Percentiles rank a stretch among this genome's conserved stretches.
Conservation (phyloP, 2,113 vertebrate genomes). For the Gobio gobio region DNA sequence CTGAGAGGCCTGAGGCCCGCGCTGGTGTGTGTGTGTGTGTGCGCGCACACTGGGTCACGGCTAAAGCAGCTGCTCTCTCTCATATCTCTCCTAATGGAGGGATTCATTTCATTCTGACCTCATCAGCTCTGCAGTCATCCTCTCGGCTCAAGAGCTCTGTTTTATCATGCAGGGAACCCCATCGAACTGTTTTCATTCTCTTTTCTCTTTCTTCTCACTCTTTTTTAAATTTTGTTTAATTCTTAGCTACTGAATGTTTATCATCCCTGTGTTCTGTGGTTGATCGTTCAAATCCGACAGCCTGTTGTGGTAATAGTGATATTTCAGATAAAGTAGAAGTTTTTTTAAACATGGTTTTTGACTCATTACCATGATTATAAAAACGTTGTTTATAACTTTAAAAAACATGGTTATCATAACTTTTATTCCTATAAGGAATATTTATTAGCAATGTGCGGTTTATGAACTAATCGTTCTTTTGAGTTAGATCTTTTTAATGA, state of each 20-base stretch:
- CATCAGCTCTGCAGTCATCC: conserved; percentile 69
- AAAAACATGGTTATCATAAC: too few relatives aligned
- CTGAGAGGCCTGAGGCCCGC: conserved; percentile 16
- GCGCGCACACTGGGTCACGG: conserved; percentile 50
- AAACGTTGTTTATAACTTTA: too few relatives aligned
- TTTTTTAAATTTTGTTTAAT: too few relatives aligned
- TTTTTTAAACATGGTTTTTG: background rate
- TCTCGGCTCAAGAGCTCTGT: conserved; percentile 19
- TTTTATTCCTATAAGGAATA: too few relatives aligned
- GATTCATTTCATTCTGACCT: conserved; percentile 77
- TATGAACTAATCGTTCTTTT: too few relatives aligned
- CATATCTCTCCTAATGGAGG: conserved; percentile 74
- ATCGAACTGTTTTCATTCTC: background rate
- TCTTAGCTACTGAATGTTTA: background rate
- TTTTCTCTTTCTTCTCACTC: background rate
- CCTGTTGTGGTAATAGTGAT: background rate
- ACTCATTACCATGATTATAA: too few relatives aligned
- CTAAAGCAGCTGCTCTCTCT: conserved; percentile 75
- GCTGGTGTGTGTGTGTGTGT: conserved; percentile 9
- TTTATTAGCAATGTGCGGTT: too few relatives aligned
- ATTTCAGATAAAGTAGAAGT: background rate
- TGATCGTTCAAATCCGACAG: background rate
- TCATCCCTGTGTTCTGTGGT: background rate
- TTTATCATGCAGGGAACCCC: background rate
- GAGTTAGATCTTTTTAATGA: too few relatives aligned